Evolutionary conservation across 2,797 vertebrate genomes (phyloP).

Genomic region (Enteromius radiatus): DNA sequence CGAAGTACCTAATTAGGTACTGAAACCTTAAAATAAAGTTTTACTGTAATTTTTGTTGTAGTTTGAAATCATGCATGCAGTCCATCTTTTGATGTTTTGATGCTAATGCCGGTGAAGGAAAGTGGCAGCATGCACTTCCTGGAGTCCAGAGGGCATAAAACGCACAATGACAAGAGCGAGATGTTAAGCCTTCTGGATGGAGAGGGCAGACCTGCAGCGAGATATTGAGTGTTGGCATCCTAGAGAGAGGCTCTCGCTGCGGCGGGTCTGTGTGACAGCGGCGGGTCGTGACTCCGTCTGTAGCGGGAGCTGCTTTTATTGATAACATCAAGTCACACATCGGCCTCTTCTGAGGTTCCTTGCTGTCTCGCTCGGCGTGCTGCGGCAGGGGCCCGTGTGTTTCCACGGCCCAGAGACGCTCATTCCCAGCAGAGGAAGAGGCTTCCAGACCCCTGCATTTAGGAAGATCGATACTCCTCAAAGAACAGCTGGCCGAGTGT

Average conservation of each 20-base stretch:
- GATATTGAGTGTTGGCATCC: conserved; percentile 80
- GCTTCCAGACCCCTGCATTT: conserved; percentile 74
- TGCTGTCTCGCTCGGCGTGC: conserved; percentile 52
- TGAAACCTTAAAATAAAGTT: too few relatives aligned
- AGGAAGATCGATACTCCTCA: conserved; percentile 75
- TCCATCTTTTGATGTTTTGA: background rate
- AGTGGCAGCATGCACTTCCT: conserved; percentile 23
- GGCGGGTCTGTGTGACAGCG: conserved; percentile 62
- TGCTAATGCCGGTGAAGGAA: background rate
- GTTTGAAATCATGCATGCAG: background rate
- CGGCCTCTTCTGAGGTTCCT: conserved; percentile 71
- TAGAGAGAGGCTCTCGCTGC: conserved; percentile 66
- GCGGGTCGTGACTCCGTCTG: conserved; percentile 63
- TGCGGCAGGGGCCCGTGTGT: conserved; percentile 56
- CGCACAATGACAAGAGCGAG: conserved; percentile 39
- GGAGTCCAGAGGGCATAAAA: conserved; percentile 8
- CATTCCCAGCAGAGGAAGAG: conserved; percentile 62
- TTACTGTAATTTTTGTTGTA: background rate
- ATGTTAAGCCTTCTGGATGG: conserved; percentile 71
- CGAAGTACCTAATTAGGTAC: too few relatives aligned
- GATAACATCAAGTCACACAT: conserved; percentile 80
- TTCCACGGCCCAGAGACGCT: conserved; percentile 58
- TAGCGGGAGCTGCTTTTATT: conserved; percentile 75
- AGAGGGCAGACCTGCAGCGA: conserved; percentile 65
- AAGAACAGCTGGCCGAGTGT: conserved; percentile 62